Evolutionary conservation across 2,888 invertebrate species (phyloP), one percentile per base, ranked within the genome.

Genomic region (Lepidocyrtinus sp.): DNA sequence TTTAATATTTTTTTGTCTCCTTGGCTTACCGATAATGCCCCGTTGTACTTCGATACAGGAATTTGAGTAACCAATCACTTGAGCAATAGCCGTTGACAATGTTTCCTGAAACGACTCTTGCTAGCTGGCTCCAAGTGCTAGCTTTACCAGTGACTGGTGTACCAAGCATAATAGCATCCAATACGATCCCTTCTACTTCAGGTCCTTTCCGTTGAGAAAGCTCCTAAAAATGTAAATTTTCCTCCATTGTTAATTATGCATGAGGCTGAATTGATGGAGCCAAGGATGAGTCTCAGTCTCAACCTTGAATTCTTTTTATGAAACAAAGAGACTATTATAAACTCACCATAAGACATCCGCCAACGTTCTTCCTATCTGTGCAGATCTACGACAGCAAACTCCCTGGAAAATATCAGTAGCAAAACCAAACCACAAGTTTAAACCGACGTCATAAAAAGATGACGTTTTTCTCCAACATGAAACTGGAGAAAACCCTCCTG

Each of bases 81-180:
- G 83, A 90, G 88, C 91, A 92, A 87, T 92, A 93, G 46, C 92
- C 93, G 88, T 93, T 93, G 82, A 93, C 90, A 82, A 93, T 90
- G 82, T 91, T 90, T 0, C 93, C 93, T 69, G 91, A 90, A 0
- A 93, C 92, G 17, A 93, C 91, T 76, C 88, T 89, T 7, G 88
- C 87, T 55, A 92, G 88, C 71, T 88, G 88, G 82, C 89, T 87
- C 93, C 93, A 93, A 70, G 91, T 89, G 70, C 89, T 89, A 15
- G 89, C 87, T 81, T 90, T 89, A 17, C 91, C 92, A 15, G 83
- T 84, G n/a, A 84, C 82, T 24, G 64, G 73, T 26, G 74, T 45
- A 74, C 92, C 3, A 93, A 93, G 89, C 84, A 93, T 88, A 62
- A 92, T 89, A 0, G 91, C 93, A 88, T 93, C 92, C 86, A 93